phyloP scores from a whole-genome alignment of 2,888 invertebrate genomes.

The Yponomeuta evonymella region DNA sequence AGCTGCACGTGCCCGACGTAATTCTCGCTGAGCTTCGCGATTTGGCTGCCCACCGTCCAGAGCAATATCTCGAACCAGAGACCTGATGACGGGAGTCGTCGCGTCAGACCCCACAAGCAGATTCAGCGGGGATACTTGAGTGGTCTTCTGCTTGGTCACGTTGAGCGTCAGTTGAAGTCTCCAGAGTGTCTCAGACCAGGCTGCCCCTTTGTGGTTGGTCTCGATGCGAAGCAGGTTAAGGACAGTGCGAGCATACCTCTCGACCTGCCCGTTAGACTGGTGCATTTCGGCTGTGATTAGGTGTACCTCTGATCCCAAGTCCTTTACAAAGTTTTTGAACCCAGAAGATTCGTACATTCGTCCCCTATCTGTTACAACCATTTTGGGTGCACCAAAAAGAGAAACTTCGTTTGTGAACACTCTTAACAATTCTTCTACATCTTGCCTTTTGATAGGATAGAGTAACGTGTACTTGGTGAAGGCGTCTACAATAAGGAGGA shows the following conservation, averaged over 20 bases:
- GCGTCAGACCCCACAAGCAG: constrained; percentile 10
- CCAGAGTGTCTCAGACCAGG: constrained; percentile 13
- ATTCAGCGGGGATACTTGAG: constrained; percentile 11
- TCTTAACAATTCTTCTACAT: constrained; percentile 10
- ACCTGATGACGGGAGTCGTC: constrained; percentile 13
- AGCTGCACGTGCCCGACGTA: no score
- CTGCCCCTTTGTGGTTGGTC: constrained; percentile 1
- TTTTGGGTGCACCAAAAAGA: constrained; percentile 14
- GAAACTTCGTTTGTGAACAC: constrained; percentile 11
- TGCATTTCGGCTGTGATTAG: constrained; percentile 15
- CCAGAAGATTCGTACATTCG: constrained; percentile 14
- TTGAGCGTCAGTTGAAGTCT: constrained; percentile 13
- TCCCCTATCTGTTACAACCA: constrained; percentile 15
- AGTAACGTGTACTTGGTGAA: constrained; percentile 15
- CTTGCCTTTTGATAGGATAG: constrained; percentile 13
- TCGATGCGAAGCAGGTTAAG: constrained; percentile 16
- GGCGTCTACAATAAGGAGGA: constrained; percentile 12
- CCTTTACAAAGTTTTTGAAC: constrained; percentile 4
- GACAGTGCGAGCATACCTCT: constrained; percentile 13
- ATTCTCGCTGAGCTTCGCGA: background rate
- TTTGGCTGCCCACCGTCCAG: background rate
- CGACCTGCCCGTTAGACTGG: constrained; percentile 15
- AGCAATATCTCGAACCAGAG: constrained; percentile 14
- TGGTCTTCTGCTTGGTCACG: constrained; percentile 10
- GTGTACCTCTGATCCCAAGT: background rate